Conservation (phyloP, 2,888 invertebrate genomes). For the Melanophora roralis region DNA sequence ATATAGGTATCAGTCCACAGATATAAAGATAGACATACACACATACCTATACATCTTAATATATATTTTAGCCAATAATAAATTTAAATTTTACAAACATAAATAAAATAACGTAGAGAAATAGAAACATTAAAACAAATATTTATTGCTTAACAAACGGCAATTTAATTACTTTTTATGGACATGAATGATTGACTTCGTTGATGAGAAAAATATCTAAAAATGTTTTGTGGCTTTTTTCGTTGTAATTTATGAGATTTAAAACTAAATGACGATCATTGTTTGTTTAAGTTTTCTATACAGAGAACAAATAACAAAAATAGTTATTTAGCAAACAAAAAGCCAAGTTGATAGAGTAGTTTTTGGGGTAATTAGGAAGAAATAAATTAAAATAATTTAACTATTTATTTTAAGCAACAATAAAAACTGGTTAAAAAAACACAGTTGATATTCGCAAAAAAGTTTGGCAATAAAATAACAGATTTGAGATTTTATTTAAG, state of each 20-base stretch:
- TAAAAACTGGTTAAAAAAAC: too few species aligned
- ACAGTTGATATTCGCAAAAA: too few species aligned
- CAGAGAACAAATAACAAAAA: neutral
- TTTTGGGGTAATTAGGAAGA: too few species aligned
- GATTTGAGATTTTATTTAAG: too few species aligned
- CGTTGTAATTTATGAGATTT: slow-evolving; percentile 1
- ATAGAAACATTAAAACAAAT: slow-evolving; percentile 28
- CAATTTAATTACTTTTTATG: slow-evolving; percentile 53
- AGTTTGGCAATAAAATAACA: too few species aligned
- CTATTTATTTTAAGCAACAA: too few species aligned
- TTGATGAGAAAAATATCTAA: slow-evolving; percentile 11
- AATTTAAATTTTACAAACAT: too few species aligned
- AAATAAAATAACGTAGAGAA: slow-evolving; percentile 8
- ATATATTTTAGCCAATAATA: slow-evolving; percentile 9
- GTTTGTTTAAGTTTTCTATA: neutral
- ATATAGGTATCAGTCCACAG: too few species aligned
- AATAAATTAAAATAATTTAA: too few species aligned
- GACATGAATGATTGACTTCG: slow-evolving; percentile 48
- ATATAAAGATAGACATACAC: too few species aligned
- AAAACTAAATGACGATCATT: neutral
- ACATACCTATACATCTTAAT: too few species aligned
- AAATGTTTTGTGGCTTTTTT: slow-evolving; percentile 11
- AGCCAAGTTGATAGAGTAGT: too few species aligned
- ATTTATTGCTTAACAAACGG: slow-evolving; percentile 48
- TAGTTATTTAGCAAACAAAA: neutral